Conservation (phyloP, 2,888 invertebrate genomes). For the Clepsis dumicolana region DNA sequence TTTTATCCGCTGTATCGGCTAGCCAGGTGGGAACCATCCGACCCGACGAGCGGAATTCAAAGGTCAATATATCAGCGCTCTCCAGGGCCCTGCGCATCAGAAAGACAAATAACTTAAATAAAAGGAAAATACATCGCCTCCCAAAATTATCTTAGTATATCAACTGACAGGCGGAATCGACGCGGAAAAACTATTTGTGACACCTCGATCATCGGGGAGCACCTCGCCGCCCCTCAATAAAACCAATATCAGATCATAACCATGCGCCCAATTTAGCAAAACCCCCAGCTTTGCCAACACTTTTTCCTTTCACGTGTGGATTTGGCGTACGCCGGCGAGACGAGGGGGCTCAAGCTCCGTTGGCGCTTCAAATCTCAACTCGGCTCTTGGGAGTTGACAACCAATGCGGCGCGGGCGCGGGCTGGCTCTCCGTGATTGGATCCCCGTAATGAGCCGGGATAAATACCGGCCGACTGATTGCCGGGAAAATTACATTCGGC, state of each 20-base stretch:
- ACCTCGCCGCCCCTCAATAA: constrained; percentile 68
- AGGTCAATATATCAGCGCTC: constrained; percentile 26
- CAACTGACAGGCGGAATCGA: constrained; percentile 60
- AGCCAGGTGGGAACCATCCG: constrained; percentile 38
- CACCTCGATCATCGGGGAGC: constrained; percentile 66
- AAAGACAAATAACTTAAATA: constrained; percentile 44
- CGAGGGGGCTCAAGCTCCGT: constrained; percentile 48
- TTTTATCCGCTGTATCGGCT: constrained; percentile 15
- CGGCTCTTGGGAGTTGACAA: constrained; percentile 66
- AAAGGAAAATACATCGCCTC: constrained; percentile 32
- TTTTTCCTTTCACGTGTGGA: neutral
- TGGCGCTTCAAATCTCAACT: constrained; percentile 62
- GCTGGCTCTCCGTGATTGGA: constrained; percentile 67
- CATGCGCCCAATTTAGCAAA: constrained; percentile 44
- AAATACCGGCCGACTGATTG: constrained; percentile 71
- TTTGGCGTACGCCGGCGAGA: neutral
- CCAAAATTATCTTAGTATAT: constrained; percentile 43
- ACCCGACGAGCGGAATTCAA: constrained; percentile 24
- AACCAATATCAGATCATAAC: constrained; percentile 74
- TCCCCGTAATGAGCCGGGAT: constrained; percentile 75
- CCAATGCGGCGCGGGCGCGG: constrained; percentile 67
- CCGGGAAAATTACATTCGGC: constrained; percentile 65
- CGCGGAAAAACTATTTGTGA: constrained; percentile 74
- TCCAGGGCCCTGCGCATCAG: constrained; percentile 29
- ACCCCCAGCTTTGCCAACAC: constrained; percentile 32